Evolutionary conservation across 2,797 vertebrate species (phyloP), one percentile per base, ranked within the genome.

Genomic region (Coreius guichenoti): DNA sequence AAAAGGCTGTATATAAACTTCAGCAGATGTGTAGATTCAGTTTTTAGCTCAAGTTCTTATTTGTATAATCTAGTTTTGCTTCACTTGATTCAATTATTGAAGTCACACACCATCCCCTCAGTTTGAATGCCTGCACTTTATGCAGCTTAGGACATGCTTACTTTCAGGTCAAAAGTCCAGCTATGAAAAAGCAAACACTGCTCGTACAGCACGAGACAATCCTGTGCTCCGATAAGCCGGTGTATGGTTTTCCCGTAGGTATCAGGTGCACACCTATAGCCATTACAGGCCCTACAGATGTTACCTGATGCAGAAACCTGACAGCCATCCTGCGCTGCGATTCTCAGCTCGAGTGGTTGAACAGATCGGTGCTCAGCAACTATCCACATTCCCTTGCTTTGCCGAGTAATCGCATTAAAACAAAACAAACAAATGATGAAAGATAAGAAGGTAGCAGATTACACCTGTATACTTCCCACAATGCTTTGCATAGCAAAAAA

Each of bases 291-390:
- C 43, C 56, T 45, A 19, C 56, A 68, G 31, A 49, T 29, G 89
- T 90, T 90, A 91, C 92, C 91, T 90, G 89, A 68, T 87, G 87
- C 51, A 84, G 84, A 87, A 92, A 92, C 56, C 89, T 89, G 72
- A 92, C 90, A 69, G 92, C 89, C 92, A 91, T 91, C 49, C 74
- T 31, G 31, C 68, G 33, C 31, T n/a, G 67, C 39, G 14, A 67
- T 31, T 74, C 45, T 65, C 54, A 43, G 67, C 13, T 56, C 8
- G 47, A 58, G 68, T 31, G 3, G 2, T 43, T 78, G 16, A 49
- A 58, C 45, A 23, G 31, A 80, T 16, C 86, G 0, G 21, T 51
- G 67, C 63, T n/a, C 45, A 13, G 43, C 31, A 5, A 61, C 21
- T 79, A 69, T 61, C 82, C 74, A 77, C 84, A 84, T 74, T 69